Evolutionary conservation across 2,113 vertebrate species (phyloP), one percentile per base, ranked within the genome.

Genomic region (Tragulus kanchil): DNA sequence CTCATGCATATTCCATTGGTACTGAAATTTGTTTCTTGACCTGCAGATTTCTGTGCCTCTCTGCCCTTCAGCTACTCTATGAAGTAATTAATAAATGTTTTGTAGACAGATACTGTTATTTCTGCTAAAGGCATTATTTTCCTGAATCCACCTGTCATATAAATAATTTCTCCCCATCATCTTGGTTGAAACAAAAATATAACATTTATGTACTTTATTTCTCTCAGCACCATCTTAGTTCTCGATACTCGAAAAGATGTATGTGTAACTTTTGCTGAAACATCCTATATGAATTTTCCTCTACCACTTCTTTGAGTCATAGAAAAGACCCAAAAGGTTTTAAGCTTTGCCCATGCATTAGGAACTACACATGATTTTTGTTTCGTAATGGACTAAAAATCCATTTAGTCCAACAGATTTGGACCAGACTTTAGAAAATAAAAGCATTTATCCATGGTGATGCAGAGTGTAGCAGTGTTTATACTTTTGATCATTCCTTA

Each of bases 401-500:
- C 3, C 64, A 92, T 97, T 97, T 91, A 59, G 94, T 91, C 48
- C 58, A 97, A 93, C 17, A 97, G 73, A 81, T 61, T 95, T 98
- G 93, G 97, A 62, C 50, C 26, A 61, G 17, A 78, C 94, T 62
- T 96, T 87, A 94, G 88, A 98, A 98, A 98, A 96, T 56, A 89
- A 71, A 71, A 79, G 71, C 95, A 85, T 93, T 97, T 98, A 90
- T 97, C 90, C 52, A 89, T 96, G 95, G 89, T 97, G 96, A 96
- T 92, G 91, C 52, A 85, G 31, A 89, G 58, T 96, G 36, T 81
- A 98, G 64, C n/a, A 54, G 67, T 90, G 84, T 98, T 98, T 97
- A 26, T 97, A 84, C 58, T 97, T 97, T 96, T 85, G 42, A 69
- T 98, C 6, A 45, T 96, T 97, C 96, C 90, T 88, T 95, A 94